phyloP scores from a whole-genome alignment of 2,888 invertebrate genomes.

The Exephanes ischioxanthus region DNA sequence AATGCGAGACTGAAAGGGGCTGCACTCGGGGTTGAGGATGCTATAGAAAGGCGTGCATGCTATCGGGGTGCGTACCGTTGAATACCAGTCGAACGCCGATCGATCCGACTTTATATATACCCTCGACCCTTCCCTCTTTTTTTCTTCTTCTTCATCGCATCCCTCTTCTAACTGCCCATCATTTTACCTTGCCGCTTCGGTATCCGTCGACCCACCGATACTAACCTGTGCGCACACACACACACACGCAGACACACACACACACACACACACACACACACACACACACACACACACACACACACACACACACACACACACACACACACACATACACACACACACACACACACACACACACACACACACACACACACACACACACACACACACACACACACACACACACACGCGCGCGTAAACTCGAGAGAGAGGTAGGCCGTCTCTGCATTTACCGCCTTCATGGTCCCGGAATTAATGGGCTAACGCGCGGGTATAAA shows the following conservation, averaged over 20 bases:
- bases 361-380: not conserved
- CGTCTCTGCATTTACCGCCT: conserved; percentile 41
- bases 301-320: not conserved
- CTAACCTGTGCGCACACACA: not conserved
- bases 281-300: not conserved
- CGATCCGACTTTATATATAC: conserved; percentile 51
- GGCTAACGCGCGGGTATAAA: conserved; percentile 36
- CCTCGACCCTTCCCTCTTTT: conserved; percentile 1
- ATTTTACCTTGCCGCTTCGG: conserved; percentile 49
- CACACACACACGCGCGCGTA: not conserved
- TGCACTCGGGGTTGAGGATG: conserved; percentile 22
- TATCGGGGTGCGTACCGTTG: conserved; percentile 59
- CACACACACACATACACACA: not conserved
- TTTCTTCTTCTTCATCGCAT: conserved; percentile 12
- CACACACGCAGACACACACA: too few species aligned
- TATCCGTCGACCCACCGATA: conserved; percentile 14
- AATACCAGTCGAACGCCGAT: conserved; percentile 63
- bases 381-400: not conserved
- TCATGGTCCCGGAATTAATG: conserved; percentile 49
- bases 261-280: not conserved
- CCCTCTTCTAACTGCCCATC: conserved; percentile 26
- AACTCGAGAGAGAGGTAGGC: not conserved
- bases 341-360: not conserved
- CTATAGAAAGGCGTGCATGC: conserved; percentile 38
- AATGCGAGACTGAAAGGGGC: conserved; percentile 43